Percentiles rank a stretch among this genome's conserved stretches.
phyloP scores from a whole-genome alignment of 2,797 vertebrate species.

The Alauda arvensis region DNA sequence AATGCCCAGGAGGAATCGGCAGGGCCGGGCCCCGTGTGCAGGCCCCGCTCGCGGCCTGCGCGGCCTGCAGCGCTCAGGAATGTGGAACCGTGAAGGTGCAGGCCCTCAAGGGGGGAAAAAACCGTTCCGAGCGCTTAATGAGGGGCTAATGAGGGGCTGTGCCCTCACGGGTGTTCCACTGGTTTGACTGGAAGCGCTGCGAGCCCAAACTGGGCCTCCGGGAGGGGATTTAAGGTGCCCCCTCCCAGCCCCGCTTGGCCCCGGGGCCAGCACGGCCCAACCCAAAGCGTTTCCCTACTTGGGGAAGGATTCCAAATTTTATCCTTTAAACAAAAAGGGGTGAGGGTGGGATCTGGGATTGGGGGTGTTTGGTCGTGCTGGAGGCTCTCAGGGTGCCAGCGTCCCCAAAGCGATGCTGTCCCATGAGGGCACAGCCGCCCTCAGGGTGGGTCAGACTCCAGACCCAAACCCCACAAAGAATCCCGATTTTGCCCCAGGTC shows the following conservation, averaged over 20 bases:
- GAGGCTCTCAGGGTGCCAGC: accelerated
- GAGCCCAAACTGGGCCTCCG: background rate
- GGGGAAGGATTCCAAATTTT: accelerated
- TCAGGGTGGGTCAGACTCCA: background rate
- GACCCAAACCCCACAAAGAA: background rate
- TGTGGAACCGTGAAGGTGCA: background rate
- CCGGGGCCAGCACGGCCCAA: accelerated
- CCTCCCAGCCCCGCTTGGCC: background rate
- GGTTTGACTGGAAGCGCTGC: slow-evolving; percentile 8
- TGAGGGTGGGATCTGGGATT: background rate
- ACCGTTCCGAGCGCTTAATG: background rate
- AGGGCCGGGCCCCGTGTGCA: background rate
- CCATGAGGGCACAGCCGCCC: background rate
- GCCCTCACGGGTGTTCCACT: background rate
- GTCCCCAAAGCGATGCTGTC: no score
- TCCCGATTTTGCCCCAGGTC: accelerated
- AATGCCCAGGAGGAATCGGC: background rate
- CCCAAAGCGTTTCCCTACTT: accelerated
- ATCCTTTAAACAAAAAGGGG: no score
- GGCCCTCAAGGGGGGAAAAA: background rate
- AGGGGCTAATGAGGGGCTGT: background rate
- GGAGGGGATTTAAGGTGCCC: background rate
- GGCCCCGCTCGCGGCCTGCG: background rate
- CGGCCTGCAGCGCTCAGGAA: background rate
- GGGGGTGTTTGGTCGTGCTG: accelerated